Evolutionary conservation across 1,140 invertebrate species (phyloP).

Genomic region (Drosophila mauritiana): DNA sequence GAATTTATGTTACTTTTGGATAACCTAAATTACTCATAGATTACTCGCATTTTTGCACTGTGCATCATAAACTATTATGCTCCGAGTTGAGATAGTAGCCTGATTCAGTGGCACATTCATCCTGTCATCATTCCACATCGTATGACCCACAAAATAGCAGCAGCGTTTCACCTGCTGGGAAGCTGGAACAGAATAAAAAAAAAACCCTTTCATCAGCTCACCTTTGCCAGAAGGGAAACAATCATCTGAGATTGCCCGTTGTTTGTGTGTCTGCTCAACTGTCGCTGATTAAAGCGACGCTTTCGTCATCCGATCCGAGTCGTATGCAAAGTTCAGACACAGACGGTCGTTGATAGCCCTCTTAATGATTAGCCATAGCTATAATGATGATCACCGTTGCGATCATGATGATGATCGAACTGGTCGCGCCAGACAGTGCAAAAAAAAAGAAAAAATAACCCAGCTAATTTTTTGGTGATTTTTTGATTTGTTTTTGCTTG

Average conservation of each 20-base stretch:
- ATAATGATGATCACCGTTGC: conserved; percentile 34
- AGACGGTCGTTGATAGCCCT: conserved; percentile 13
- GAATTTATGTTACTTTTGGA: neutral
- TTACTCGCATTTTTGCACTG: neutral
- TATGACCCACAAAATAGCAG: conserved; percentile 9
- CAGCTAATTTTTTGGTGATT: conserved; percentile 8
- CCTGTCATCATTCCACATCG: conserved; percentile 5
- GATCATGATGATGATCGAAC: conserved; percentile 30
- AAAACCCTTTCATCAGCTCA: conserved; percentile 32
- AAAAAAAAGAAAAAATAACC: conserved; percentile 20
- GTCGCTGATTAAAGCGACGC: conserved; percentile 19
- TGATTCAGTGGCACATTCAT: neutral
- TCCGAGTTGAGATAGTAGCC: too few species aligned
- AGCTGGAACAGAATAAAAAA: neutral
- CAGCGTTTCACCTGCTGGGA: neutral
- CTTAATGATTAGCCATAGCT: conserved; percentile 3
- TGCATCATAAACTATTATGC: too few species aligned
- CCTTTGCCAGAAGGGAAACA: conserved; percentile 41
- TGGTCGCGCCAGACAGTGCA: conserved; percentile 50
- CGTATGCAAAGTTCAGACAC: conserved; percentile 33
- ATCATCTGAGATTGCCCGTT: conserved; percentile 53
- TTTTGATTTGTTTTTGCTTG: conserved; percentile 24
- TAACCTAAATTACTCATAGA: too few species aligned
- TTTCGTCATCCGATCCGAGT: conserved; percentile 63
- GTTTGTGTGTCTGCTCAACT: conserved; percentile 9